Evolutionary conservation across 2,888 invertebrate species (phyloP).

Genomic region (Lasioglossum malachurum): DNA sequence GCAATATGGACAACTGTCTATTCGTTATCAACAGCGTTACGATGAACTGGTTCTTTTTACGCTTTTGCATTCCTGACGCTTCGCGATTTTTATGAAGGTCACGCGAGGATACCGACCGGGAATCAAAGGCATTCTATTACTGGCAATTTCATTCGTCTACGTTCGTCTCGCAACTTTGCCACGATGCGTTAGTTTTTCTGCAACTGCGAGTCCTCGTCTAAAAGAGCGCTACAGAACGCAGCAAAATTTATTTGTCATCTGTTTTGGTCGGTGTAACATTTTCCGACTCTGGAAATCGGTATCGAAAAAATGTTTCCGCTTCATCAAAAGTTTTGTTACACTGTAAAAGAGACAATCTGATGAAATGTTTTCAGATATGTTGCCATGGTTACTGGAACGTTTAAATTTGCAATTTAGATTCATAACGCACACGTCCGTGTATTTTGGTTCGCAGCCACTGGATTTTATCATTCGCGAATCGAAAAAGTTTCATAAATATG

Average conservation of each 20-base stretch:
- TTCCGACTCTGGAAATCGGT: neutral
- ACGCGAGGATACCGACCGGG: neutral
- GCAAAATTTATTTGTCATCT: neutral
- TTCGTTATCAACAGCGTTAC: neutral
- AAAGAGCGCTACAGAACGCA: neutral
- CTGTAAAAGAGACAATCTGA: neutral
- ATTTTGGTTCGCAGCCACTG: neutral
- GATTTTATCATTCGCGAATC: neutral
- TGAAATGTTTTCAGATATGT: neutral
- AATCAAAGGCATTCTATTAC: neutral
- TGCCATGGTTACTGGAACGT: neutral
- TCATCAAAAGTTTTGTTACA: neutral
- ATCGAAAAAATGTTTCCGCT: neutral
- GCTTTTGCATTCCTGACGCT: neutral
- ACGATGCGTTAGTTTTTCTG: neutral
- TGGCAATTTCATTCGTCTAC: neutral
- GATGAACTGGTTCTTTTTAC: neutral
- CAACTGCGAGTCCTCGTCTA: neutral
- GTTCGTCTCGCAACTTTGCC: neutral
- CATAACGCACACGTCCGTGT: neutral
- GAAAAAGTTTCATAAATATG: conserved; percentile 1
- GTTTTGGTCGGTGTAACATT: neutral
- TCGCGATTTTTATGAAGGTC: neutral
- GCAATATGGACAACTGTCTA: neutral
- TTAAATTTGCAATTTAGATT: neutral